Conservation (phyloP, 2,888 invertebrate species). For the Tanypteryx hageni region DNA sequence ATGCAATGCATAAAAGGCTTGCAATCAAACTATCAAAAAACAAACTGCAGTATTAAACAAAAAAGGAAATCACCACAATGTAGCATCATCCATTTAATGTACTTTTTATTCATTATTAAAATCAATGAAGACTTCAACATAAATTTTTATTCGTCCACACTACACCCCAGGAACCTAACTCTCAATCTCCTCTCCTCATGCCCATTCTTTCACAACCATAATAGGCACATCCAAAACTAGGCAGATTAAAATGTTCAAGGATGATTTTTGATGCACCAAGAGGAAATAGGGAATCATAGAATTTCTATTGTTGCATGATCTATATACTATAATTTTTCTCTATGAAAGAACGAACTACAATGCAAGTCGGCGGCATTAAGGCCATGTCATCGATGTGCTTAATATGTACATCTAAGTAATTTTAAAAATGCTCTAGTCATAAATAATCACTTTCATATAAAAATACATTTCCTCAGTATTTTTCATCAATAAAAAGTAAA, state of each 20-base stretch:
- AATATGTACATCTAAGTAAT: slow-evolving; percentile 64
- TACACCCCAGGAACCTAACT: slow-evolving; percentile 44
- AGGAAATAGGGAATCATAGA: slow-evolving; percentile 11
- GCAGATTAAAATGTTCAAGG: slow-evolving; percentile 16
- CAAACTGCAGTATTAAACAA: not conserved
- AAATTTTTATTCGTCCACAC: slow-evolving; percentile 26
- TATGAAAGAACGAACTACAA: slow-evolving; percentile 46
- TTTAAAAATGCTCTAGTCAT: slow-evolving; percentile 62
- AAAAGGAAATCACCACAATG: not conserved
- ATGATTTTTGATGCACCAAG: slow-evolving; percentile 51
- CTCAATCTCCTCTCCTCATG: slow-evolving; percentile 49
- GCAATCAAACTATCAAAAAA: not conserved
- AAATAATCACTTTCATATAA: slow-evolving; percentile 61
- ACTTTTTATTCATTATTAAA: not conserved
- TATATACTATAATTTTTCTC: slow-evolving; percentile 43
- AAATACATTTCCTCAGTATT: slow-evolving; percentile 62
- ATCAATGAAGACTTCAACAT: slow-evolving; percentile 6
- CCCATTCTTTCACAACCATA: slow-evolving; percentile 47
- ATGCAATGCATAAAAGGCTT: not conserved
- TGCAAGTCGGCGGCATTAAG: slow-evolving; percentile 62
- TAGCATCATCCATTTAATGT: not conserved
- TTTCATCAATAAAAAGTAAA: slow-evolving; percentile 50
- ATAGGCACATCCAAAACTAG: slow-evolving; percentile 46
- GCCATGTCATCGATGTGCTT: slow-evolving; percentile 64
- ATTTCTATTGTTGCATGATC: slow-evolving; percentile 37